These are phyloP conservation scores for Nyleta sp. DNA, from an alignment of 2,888 invertebrate species.

Conservation along the genomic window DNA sequence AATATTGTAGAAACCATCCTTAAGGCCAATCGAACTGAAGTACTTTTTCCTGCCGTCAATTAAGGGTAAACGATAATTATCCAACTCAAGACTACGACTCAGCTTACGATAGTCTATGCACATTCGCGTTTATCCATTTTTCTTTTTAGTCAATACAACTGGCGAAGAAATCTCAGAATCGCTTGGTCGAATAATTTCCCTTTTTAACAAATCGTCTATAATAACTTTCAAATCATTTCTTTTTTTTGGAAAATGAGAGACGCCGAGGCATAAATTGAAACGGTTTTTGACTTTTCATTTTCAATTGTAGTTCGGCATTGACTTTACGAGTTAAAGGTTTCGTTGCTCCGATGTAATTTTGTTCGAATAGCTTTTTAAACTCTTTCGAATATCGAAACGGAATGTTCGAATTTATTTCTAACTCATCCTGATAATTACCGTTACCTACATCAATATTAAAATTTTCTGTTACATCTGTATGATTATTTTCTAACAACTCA, in stretches of 20 bases:
- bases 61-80: conserved; percentile 42
- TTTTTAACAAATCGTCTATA: conserved; percentile 50
- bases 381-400: neutral
- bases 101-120: conserved; percentile 57
- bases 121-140: conserved; percentile 63
- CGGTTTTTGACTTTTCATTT: conserved; percentile 46
- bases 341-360: neutral
- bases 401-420: neutral
- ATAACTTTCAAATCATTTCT: conserved; percentile 31
- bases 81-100: conserved; percentile 44
- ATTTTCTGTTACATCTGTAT: neutral
- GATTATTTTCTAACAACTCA: neutral
- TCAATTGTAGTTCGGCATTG: conserved; percentile 31
- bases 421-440: neutral
- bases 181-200: conserved; percentile 40
- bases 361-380: neutral
- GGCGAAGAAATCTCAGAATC: conserved; percentile 33
- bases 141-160: conserved; percentile 39
- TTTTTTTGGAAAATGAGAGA: conserved; percentile 33
- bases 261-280: conserved; percentile 49
- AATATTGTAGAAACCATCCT: conserved; percentile 50
- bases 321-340: conserved; percentile 21
- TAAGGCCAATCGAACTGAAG: conserved; percentile 40
- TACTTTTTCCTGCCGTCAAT: conserved; percentile 48
- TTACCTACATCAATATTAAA: neutral